phyloP scores from a whole-genome alignment of 2,113 vertebrate species.

The Rhombomys opimus region DNA sequence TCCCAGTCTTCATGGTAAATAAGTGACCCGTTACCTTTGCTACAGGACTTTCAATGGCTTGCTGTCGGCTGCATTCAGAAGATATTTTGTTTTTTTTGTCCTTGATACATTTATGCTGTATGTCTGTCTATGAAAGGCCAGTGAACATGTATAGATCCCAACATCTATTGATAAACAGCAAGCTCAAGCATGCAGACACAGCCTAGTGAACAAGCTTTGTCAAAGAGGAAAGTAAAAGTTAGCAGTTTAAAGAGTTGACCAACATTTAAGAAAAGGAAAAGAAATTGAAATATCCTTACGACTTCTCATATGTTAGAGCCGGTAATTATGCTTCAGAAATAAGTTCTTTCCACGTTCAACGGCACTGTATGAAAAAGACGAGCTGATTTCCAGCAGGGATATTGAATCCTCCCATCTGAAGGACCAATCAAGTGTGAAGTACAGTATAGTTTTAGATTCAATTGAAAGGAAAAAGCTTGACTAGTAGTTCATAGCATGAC shows the following conservation, averaged over 20 bases:
- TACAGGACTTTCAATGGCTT: slow-evolving; percentile 85
- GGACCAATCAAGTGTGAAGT: slow-evolving; percentile 99
- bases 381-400: slow-evolving; percentile 96
- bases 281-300: slow-evolving; percentile 77
- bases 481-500: slow-evolving; percentile 96
- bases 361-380: slow-evolving; percentile 93
- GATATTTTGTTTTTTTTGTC: slow-evolving; percentile 81
- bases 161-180: slow-evolving; percentile 46
- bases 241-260: slow-evolving; percentile 75
- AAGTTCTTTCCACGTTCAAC: slow-evolving; percentile 94
- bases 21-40: slow-evolving; percentile 87
- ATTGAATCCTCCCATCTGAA: slow-evolving; percentile 95
- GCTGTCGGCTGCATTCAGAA: slow-evolving; percentile 82
- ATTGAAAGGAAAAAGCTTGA: slow-evolving; percentile 98
- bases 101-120: slow-evolving; percentile 82
- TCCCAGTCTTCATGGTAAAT: slow-evolving; percentile 77
- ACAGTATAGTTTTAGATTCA: slow-evolving; percentile 94
- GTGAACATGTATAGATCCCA: slow-evolving; percentile 73
- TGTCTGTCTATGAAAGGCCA: slow-evolving; percentile 80
- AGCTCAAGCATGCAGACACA: slow-evolving; percentile 48
- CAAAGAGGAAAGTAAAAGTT: slow-evolving; percentile 71
- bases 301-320: slow-evolving; percentile 85
- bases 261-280: slow-evolving; percentile 57
- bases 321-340: slow-evolving; percentile 95
- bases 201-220: slow-evolving; percentile 71